A percentile compares a stretch with the other conserved stretches of the same genome.
These are phyloP conservation scores for Ooceraea biroi DNA, from an alignment of 1,140 invertebrate species.

Conservation along the genomic window DNA sequence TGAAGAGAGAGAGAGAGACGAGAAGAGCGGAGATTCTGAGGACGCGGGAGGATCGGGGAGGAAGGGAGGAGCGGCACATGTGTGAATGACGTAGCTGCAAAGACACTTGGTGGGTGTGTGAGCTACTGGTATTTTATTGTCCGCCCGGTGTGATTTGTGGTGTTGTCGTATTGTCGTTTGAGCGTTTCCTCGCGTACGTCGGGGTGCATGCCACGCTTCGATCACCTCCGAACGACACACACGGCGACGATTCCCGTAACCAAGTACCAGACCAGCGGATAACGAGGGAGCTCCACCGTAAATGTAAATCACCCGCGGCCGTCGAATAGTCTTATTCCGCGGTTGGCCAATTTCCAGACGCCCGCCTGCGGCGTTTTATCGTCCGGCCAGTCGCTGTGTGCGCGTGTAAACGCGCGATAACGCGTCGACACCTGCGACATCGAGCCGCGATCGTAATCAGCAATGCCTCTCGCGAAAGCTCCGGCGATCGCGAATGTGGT, in stretches of 20 bases:
- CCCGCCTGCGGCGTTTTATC: conserved; percentile 33
- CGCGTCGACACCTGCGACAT: conserved; percentile 51
- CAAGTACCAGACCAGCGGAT: conserved; percentile 37
- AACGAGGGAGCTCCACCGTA: conserved; percentile 48
- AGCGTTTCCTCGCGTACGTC: conserved; percentile 40
- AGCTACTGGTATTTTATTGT: conserved; percentile 79
- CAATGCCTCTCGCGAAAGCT: conserved; percentile 28
- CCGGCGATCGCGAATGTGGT: not conserved
- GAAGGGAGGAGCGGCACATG: not conserved
- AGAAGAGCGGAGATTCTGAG: not conserved
- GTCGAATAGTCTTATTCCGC: conserved; percentile 55
- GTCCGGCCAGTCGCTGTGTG: not conserved
- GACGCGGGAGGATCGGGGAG: not conserved
- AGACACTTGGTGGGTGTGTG: conserved; percentile 74
- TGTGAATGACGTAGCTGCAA: conserved; percentile 61
- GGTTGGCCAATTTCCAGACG: conserved; percentile 39
- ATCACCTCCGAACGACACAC: conserved; percentile 56
- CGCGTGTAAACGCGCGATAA: conserved; percentile 40
- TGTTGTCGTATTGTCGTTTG: conserved; percentile 72
- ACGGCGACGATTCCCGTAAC: conserved; percentile 53
- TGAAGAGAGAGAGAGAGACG: not conserved
- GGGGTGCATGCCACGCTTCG: conserved; percentile 59
- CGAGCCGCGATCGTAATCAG: conserved; percentile 36
- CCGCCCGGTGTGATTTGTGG: conserved; percentile 72
- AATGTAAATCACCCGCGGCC: conserved; percentile 50